Percentiles rank a stretch among this genome's conserved stretches.
Conservation (phyloP, 2,113 vertebrate genomes). For the Helogale parvula region DNA sequence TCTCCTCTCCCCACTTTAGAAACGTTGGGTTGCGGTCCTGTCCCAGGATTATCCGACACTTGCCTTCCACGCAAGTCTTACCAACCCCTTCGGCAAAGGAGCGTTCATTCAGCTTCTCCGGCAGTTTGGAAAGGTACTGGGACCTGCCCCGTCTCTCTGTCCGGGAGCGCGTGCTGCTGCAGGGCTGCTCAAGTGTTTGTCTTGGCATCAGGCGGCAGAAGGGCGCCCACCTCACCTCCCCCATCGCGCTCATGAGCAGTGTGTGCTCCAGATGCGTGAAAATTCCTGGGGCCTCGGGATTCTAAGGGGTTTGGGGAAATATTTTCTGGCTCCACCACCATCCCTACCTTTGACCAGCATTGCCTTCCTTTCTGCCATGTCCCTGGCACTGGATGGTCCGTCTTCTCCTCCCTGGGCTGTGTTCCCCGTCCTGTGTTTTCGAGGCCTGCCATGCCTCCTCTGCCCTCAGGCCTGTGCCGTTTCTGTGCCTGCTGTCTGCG, state of each 20-base stretch:
- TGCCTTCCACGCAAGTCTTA: constrained; percentile 98
- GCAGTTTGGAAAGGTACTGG: constrained; percentile 97
- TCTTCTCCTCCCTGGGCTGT: background rate
- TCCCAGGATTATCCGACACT: constrained; percentile 97
- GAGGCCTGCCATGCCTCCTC: background rate
- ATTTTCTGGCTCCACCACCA: background rate
- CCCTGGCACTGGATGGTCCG: background rate
- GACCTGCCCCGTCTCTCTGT: background rate
- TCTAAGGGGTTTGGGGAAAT: background rate
- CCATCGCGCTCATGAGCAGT: background rate
- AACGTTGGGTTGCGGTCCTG: constrained; percentile 96
- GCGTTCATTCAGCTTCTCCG: constrained; percentile 97
- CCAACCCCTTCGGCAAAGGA: constrained; percentile 98
- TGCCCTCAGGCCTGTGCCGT: background rate
- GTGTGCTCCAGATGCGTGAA: background rate
- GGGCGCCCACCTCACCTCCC: background rate
- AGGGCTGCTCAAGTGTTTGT: background rate
- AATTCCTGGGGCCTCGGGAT: background rate
- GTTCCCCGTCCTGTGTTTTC: background rate
- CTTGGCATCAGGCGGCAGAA: background rate
- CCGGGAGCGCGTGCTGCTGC: background rate
- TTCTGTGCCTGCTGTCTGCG: background rate
- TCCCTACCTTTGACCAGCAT: accelerated
- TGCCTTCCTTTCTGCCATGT: background rate
- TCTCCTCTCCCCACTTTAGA: constrained; percentile 83